Base-by-base conservation (phyloP, 53 echinoderm and acorn worm genomes). In the Holothuria scabra region DNA sequence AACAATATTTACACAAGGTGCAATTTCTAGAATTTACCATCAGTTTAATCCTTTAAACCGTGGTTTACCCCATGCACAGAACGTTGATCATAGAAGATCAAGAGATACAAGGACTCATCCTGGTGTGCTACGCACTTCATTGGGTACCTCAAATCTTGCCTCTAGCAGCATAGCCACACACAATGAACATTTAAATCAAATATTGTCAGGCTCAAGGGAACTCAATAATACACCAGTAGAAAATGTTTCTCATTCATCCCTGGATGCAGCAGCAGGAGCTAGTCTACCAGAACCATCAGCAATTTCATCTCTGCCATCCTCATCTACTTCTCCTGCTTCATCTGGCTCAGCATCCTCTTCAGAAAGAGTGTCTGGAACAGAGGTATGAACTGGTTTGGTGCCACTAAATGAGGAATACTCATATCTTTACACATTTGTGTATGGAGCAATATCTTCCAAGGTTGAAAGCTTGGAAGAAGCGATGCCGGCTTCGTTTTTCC, bases 41-140 rank as follows among this genome's bases (percentile, higher is more conserved):
- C 57, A 57, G 21, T 78, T 78, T 33, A 78, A n/a, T 46, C 78
- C 78, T 58, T 12, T 56, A 28, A 13, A 25, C 12, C 78, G 31
- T 58, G 59, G n/a, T 57, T 20, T 78, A 78, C 78, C 78, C 78
- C 78, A 78, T 30, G 78, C 78, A 20, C 78, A 26, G 52, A 56
- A 32, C 78, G 21, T 28, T 55, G 78, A 58, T 52, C 56, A 78
- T 1, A 32, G 20, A 21, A 30, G 59, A 33, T n/a, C 78, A 12
- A 78, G 32, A 78, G 26, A 31, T 32, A 56, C 57, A 32, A 78
- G 31, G 30, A 22, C 59, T 20, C 58, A 58, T 28, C 18, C 52
- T 52, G 14, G 52, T 16, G 52, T 18, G 18, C 52, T 52, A 18
- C 52, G 18, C 52, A 14, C 52, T 18, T 1, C 52, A 16, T 18